These are phyloP conservation scores for Melanotaenia nigrans DNA, from an alignment of 2,797 vertebrate genomes.

Conservation along the genomic window DNA sequence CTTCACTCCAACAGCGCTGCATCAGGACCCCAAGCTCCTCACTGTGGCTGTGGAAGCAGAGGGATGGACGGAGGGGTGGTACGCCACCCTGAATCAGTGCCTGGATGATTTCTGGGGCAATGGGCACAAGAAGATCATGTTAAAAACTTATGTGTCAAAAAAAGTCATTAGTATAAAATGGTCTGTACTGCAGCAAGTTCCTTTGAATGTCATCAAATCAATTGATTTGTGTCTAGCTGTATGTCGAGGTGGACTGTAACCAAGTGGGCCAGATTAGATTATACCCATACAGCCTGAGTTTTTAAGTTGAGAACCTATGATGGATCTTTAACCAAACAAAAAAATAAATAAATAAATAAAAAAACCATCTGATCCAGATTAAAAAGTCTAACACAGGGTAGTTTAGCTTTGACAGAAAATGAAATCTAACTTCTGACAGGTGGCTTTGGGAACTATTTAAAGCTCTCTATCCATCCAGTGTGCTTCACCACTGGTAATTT, in stretches of 20 bases:
- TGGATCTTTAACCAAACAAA: background rate
- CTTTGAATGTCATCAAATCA: background rate
- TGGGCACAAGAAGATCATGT: background rate
- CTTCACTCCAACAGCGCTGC: slow-evolving; percentile 93
- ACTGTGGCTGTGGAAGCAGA: slow-evolving; percentile 84
- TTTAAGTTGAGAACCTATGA: background rate
- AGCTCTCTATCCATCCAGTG: background rate
- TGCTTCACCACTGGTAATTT: background rate
- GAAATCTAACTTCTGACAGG: background rate
- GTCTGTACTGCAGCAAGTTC: background rate
- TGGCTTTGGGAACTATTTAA: background rate
- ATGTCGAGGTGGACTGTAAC: background rate
- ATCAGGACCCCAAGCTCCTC: slow-evolving; percentile 91
- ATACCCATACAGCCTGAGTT: background rate
- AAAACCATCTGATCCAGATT: background rate
- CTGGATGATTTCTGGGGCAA: slow-evolving; percentile 86
- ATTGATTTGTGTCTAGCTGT: background rate
- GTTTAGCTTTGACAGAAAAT: background rate
- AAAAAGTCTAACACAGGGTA: background rate
- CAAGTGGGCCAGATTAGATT: background rate
- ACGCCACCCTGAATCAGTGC: slow-evolving; percentile 22
- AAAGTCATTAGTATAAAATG: background rate
- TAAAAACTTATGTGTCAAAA: background rate
- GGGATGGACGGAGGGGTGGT: slow-evolving; percentile 83
- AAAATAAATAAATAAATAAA: background rate